Evolutionary conservation across 2,888 invertebrate species (phyloP), one percentile per base, ranked within the genome.

Genomic region (Hemaris fuciformis): DNA sequence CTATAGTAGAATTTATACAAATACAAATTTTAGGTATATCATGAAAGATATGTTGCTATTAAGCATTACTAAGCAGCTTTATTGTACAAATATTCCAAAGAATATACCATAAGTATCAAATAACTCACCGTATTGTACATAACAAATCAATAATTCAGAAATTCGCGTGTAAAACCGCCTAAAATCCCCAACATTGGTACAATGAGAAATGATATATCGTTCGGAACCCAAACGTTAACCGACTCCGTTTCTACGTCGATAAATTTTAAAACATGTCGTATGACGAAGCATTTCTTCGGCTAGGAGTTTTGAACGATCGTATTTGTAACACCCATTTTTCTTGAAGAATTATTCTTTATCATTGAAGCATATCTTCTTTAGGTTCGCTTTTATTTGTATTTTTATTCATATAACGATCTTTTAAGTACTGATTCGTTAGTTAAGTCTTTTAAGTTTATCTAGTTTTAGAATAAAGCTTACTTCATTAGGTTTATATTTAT

Each of bases 261-360:
- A 62, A 59, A 62, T 62, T 60, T 45, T 59, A 57, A 57, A 60
- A 59, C 57, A 45, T 59, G 56, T 63, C 57, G 41, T 48, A 56
- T 34, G 25, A 46, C 31, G 45, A 25, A 59, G 43, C 45, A 3
- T 45, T 27, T 59, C 31, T 59, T 46, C 20, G 45, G 13, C 45
- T 46, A 53, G 31, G 53, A 53, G 53, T 53, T 53, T 43, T 59
- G 42, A 41, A 43, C 58, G 58, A 13, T 59, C 43, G 15, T 59
- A 43, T 43, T 59, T 59, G 58, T 59, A 59, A 53, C 53, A 53
- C 53, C 53, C 53, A 59, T 57, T 60, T 53, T 59, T 59, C 45
- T 65, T 61, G 59, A 63, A 63, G 64, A 69, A 68, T 53, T 53
- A 31, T 53, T 71, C 67, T 67, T 67, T 69, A 68, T 58, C 41